phyloP scores from a whole-genome alignment of 2,797 vertebrate genomes.

The Acestrorhynchus altus region DNA sequence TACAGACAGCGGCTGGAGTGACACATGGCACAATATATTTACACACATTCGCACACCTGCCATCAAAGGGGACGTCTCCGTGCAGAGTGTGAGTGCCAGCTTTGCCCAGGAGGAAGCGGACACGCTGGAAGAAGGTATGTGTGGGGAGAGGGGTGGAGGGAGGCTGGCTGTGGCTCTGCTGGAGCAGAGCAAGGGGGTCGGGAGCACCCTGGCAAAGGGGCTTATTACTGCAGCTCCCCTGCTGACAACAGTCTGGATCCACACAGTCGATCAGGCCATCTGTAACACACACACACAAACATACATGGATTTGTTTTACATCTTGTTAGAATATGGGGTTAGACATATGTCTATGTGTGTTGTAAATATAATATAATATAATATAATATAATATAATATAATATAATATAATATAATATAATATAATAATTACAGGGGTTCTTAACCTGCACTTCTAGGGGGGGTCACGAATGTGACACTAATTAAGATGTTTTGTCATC shows the following conservation, averaged over 20 bases:
- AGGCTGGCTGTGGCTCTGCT: slow-evolving; percentile 77
- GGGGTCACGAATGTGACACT: too few species aligned
- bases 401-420: too few species aligned
- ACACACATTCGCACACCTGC: slow-evolving; percentile 76
- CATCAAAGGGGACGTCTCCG: slow-evolving; percentile 83
- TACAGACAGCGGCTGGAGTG: neutral
- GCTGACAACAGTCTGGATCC: slow-evolving; percentile 88
- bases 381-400: too few species aligned
- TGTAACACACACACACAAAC: slow-evolving; percentile 63
- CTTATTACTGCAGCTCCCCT: slow-evolving; percentile 82
- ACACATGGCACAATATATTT: slow-evolving; percentile 8
- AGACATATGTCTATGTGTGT: neutral
- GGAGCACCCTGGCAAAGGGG: slow-evolving; percentile 87
- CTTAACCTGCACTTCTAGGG: too few species aligned
- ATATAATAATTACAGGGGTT: too few species aligned
- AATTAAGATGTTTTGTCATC: too few species aligned
- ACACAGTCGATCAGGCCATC: slow-evolving; percentile 88
- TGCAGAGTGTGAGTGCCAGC: slow-evolving; percentile 86
- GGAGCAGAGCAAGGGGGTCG: slow-evolving; percentile 87
- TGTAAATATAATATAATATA: neutral
- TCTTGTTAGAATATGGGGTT: neutral
- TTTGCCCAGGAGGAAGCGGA: slow-evolving; percentile 87
- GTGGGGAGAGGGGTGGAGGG: slow-evolving; percentile 78
- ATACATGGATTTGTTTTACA: neutral
- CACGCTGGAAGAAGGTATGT: slow-evolving; percentile 84